Evolutionary conservation across 2,888 invertebrate genomes (phyloP).

Genomic region (Diplolepis rosae): DNA sequence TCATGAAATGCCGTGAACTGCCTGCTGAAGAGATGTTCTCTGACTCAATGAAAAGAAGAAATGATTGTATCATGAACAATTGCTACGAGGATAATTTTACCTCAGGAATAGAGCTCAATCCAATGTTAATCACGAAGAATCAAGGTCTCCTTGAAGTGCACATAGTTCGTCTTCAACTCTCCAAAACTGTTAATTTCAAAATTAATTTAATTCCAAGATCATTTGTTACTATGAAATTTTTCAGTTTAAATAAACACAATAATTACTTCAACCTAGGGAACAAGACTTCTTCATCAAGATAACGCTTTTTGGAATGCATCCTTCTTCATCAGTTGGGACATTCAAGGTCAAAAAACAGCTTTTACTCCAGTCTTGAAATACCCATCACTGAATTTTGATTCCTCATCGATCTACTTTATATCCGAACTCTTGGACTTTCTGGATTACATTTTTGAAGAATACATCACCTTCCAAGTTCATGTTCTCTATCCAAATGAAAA

Average conservation of each 20-base stretch:
- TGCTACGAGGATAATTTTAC: neutral
- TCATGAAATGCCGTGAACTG: neutral
- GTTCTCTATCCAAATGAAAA: constrained; percentile 45
- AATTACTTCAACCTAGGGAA: too few relatives aligned
- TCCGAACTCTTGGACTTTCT: constrained; percentile 58
- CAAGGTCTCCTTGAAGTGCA: constrained; percentile 64
- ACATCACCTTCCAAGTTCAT: constrained; percentile 56
- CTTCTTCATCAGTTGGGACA: constrained; percentile 60
- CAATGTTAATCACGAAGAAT: constrained; percentile 53
- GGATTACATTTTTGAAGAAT: constrained; percentile 51
- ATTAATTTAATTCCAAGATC: neutral
- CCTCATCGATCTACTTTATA: constrained; percentile 62
- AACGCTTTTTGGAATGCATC: constrained; percentile 47
- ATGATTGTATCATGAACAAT: neutral
- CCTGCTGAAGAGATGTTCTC: neutral
- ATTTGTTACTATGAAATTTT: neutral
- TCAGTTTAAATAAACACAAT: too few relatives aligned
- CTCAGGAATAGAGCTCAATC: constrained; percentile 30
- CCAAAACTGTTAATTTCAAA: constrained; percentile 55
- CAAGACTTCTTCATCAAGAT: constrained; percentile 48
- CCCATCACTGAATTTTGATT: constrained; percentile 61
- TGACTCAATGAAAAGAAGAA: neutral
- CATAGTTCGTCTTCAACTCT: constrained; percentile 57
- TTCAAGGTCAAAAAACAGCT: constrained; percentile 57
- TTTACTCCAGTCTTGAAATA: constrained; percentile 54